Percentiles rank a stretch among this genome's conserved stretches.
Evolutionary conservation across 2,888 invertebrate species (phyloP).

Genomic region (Euclidia mi): DNA sequence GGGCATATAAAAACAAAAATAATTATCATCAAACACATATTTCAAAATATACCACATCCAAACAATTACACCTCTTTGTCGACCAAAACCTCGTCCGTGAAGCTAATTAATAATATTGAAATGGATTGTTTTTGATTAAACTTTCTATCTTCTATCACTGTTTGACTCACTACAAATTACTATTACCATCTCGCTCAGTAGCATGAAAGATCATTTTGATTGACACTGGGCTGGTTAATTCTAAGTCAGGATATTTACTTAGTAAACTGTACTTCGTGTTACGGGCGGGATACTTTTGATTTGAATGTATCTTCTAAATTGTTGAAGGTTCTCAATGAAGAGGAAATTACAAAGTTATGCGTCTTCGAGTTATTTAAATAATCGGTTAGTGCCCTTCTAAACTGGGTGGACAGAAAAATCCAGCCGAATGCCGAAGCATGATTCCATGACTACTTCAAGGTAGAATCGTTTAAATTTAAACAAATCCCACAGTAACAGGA

Average conservation of each 20-base stretch:
- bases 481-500: no score
- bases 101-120: conserved; percentile 79
- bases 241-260: conserved; percentile 65
- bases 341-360: no score
- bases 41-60: conserved; percentile 55
- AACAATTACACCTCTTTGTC: conserved; percentile 1
- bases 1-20: no score
- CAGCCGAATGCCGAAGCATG: no score
- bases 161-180: conserved; percentile 23
- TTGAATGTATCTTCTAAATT: conserved; percentile 38
- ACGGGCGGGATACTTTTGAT: conserved; percentile 44
- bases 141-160: conserved; percentile 54
- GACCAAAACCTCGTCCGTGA: conserved; percentile 58
- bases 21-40: no score
- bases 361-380: no score
- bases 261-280: conserved; percentile 63
- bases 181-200: conserved; percentile 27
- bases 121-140: conserved; percentile 78
- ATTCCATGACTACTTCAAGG: no score
- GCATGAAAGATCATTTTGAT: conserved; percentile 64
- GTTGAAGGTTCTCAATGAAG: no score
- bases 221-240: conserved; percentile 60
- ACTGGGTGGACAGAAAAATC: no score
- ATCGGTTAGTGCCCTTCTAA: no score
- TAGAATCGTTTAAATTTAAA: no score